phyloP scores from a whole-genome alignment of 2,113 vertebrate species.

The Sigmodon hispidus region DNA sequence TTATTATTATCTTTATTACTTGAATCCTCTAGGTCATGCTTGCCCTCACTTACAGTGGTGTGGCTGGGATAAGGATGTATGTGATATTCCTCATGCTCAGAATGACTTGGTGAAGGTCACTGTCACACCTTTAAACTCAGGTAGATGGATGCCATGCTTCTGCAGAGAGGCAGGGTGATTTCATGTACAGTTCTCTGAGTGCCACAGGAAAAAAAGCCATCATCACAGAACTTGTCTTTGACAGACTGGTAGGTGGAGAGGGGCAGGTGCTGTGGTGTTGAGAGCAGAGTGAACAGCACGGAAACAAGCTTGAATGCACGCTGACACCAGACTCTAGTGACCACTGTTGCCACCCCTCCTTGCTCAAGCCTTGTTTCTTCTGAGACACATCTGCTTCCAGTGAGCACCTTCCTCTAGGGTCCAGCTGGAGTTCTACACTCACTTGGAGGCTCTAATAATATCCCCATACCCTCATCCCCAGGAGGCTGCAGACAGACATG shows the following conservation, averaged over 20 bases:
- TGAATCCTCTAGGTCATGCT: neutral
- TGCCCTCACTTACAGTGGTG: neutral
- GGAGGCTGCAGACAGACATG: neutral
- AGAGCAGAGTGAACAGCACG: neutral
- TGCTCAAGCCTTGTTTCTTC: neutral
- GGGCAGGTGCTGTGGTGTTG: neutral
- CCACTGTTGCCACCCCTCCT: neutral
- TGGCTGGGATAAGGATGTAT: neutral
- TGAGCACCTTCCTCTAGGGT: neutral
- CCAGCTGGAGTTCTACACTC: neutral
- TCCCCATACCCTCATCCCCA: neutral
- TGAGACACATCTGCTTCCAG: neutral
- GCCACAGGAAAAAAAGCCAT: neutral
- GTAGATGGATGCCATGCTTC: neutral
- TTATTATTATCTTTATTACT: neutral
- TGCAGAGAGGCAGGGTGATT: neutral
- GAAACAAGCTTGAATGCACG: neutral
- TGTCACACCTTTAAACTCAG: neutral
- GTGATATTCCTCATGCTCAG: neutral
- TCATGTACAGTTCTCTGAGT: neutral
- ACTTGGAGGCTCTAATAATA: constrained; percentile 10
- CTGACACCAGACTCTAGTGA: neutral
- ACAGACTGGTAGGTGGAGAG: neutral
- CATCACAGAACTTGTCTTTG: neutral
- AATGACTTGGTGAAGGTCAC: neutral